These are phyloP conservation scores for Drosophila navojoa DNA, from an alignment of 1,140 invertebrate species.

Conservation along the genomic window DNA sequence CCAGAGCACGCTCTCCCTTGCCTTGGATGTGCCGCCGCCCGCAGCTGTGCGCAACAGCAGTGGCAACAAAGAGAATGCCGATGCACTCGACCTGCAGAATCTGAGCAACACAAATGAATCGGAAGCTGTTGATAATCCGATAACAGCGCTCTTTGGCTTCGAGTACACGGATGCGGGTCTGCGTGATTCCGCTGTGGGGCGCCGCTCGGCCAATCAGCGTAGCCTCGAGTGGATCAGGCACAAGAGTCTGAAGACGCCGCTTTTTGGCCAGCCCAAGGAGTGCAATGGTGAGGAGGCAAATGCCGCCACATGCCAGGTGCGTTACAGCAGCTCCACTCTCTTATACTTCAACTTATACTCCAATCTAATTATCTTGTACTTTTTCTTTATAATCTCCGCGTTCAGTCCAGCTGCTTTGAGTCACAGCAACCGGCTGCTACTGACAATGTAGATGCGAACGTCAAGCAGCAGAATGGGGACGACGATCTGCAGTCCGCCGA, in stretches of 20 bases:
- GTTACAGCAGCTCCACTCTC: neutral
- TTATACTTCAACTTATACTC: neutral
- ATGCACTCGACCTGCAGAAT: constrained; percentile 73
- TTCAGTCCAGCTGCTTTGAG: constrained; percentile 73
- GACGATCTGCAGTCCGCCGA: constrained; percentile 66
- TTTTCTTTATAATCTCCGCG: neutral
- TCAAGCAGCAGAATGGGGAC: constrained; percentile 66
- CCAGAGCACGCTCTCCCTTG: constrained; percentile 45
- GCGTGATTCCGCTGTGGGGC: constrained; percentile 65
- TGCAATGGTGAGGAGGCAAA: constrained; percentile 64
- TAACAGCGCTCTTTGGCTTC: constrained; percentile 69
- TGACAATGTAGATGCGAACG: constrained; percentile 69
- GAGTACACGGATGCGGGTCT: constrained; percentile 57
- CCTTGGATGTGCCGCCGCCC: constrained; percentile 56
- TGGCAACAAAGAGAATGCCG: constrained; percentile 53
- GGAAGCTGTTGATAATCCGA: constrained; percentile 74
- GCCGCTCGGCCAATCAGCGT: constrained; percentile 60
- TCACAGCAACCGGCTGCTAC: constrained; percentile 52
- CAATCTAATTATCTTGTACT: no score
- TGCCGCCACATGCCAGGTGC: constrained; percentile 74
- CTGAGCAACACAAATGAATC: constrained; percentile 76
- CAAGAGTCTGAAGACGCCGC: constrained; percentile 50
- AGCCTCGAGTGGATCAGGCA: constrained; percentile 65
- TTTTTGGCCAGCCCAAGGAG: constrained; percentile 67
- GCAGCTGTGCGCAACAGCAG: constrained; percentile 58